A percentile compares a stretch with the other conserved stretches of the same genome.
Evolutionary conservation across 2,888 invertebrate genomes (phyloP).

Genomic region (Oligia latruncula): DNA sequence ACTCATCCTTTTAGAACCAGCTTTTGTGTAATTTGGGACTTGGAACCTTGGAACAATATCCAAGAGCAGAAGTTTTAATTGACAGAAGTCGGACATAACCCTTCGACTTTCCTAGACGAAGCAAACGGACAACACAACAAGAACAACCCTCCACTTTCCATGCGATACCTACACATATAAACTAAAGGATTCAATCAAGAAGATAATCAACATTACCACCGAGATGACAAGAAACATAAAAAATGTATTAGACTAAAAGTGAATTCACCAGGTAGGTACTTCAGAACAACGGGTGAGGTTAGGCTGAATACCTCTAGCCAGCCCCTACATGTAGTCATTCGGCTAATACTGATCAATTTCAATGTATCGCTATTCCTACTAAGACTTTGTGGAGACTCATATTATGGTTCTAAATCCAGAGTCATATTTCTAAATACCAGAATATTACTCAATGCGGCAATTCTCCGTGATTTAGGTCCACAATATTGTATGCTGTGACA

Average conservation of each 20-base stretch:
- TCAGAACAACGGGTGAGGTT: background rate
- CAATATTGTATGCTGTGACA: conserved; percentile 40
- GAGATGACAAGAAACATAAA: background rate
- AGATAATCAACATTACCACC: background rate
- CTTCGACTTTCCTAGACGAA: background rate
- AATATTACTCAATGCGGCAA: conserved; percentile 39
- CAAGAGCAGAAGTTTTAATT: background rate
- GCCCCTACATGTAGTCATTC: too few species aligned
- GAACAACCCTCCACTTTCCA: background rate
- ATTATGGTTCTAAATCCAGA: conserved; percentile 24
- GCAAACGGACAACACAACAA: background rate
- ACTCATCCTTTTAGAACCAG: background rate
- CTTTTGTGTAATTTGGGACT: background rate
- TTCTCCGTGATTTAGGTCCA: conserved; percentile 22
- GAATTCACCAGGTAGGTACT: too few species aligned
- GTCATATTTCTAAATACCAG: conserved; percentile 26
- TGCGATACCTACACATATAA: background rate
- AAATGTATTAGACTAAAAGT: background rate
- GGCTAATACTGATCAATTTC: background rate
- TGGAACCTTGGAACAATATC: background rate
- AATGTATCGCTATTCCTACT: background rate
- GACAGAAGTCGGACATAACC: background rate
- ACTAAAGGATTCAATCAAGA: background rate
- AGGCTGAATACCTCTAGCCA: too few species aligned
- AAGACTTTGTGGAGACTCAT: conserved; percentile 18